These are phyloP conservation scores for Holacanthus passer DNA, from an alignment of 2,113 vertebrate species.

Conservation along the genomic window DNA sequence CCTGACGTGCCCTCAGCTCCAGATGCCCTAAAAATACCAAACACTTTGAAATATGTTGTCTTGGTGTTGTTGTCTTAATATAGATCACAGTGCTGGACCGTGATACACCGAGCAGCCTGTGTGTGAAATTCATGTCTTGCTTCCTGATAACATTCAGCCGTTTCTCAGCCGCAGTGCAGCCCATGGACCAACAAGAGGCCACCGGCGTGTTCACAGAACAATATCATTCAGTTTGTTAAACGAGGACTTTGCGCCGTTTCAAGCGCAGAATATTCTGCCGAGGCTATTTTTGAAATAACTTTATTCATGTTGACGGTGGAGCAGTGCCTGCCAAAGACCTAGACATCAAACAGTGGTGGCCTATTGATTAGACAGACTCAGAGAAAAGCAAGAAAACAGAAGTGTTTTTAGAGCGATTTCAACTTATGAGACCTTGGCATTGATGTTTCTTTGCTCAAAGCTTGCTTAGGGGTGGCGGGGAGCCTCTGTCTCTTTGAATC, in stretches of 20 bases:
- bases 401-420: conserved; percentile 27
- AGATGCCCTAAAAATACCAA: conserved; percentile 30
- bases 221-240: conserved; percentile 37
- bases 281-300: conserved; percentile 41
- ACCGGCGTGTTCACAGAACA: conserved; percentile 1
- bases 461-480: not conserved
- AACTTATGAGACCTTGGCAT: conserved; percentile 10
- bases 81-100: conserved; percentile 19
- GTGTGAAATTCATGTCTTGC: conserved; percentile 5
- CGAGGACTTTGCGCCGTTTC: conserved; percentile 30
- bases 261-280: conserved; percentile 40
- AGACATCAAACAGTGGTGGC: conserved; percentile 46
- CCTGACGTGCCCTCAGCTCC: not conserved
- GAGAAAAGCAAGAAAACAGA: conserved; percentile 30
- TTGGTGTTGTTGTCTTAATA: conserved; percentile 13
- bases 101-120: not conserved
- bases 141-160: conserved; percentile 17
- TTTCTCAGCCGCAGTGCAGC: not conserved
- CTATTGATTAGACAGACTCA: conserved; percentile 54
- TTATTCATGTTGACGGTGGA: conserved; percentile 44
- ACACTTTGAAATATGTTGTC: conserved; percentile 2
- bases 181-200: not conserved
- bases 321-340: conserved; percentile 44
- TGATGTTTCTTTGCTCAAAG: conserved; percentile 30
- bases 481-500: conserved; percentile 42